Evolutionary conservation across 2,113 vertebrate genomes (phyloP).

Genomic region (Eulemur rufifrons): DNA sequence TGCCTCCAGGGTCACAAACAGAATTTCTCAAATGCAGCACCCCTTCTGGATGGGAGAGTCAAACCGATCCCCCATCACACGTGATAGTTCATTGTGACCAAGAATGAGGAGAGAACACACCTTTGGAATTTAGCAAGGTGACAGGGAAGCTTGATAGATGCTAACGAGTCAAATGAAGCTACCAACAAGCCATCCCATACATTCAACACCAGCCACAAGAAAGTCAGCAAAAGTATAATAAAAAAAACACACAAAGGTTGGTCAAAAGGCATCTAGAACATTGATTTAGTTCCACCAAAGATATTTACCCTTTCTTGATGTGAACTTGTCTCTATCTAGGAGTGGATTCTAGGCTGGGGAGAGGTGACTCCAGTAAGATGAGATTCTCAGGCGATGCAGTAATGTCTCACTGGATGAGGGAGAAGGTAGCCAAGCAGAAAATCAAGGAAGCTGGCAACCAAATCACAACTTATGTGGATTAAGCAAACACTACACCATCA

Average conservation of each 20-base stretch:
- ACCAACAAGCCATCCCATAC: neutral
- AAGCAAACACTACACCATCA: neutral
- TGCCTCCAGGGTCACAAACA: neutral
- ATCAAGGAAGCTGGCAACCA: neutral
- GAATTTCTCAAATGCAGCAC: neutral
- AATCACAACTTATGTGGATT: neutral
- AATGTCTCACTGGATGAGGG: neutral
- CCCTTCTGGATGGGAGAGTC: neutral
- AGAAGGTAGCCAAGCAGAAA: neutral
- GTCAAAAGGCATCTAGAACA: neutral
- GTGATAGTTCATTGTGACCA: neutral
- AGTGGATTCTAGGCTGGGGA: neutral
- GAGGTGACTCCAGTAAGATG: neutral
- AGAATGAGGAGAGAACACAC: constrained; percentile 38
- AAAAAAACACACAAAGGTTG: neutral
- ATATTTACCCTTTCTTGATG: neutral
- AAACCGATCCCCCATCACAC: neutral
- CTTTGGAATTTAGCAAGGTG: constrained; percentile 23
- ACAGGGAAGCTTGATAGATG: neutral
- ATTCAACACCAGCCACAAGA: neutral
- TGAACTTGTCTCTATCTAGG: neutral
- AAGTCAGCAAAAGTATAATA: neutral
- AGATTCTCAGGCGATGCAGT: neutral
- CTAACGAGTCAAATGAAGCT: neutral
- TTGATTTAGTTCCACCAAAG: neutral